Evolutionary conservation across 2,113 vertebrate genomes (phyloP).

Genomic region (Myxocyprinus asiaticus): DNA sequence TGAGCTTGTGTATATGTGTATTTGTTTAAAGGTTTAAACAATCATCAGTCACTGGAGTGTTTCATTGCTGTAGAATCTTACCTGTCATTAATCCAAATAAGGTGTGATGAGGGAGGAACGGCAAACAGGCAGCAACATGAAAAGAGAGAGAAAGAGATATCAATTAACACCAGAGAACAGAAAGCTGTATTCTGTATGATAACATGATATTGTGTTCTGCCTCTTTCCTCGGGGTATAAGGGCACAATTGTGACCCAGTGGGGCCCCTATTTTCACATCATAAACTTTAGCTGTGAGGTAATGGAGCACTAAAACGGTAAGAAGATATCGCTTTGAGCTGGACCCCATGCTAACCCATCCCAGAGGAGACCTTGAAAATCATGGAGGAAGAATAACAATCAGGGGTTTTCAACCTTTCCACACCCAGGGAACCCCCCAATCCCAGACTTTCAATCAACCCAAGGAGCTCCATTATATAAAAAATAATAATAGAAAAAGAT

Average conservation of each 20-base stretch:
- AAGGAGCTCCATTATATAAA: too few relatives aligned
- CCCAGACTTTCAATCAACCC: too few relatives aligned
- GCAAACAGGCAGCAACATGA: slow-evolving; percentile 44
- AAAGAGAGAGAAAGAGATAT: slow-evolving; percentile 42
- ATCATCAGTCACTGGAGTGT: slow-evolving; percentile 7
- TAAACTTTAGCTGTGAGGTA: slow-evolving; percentile 20
- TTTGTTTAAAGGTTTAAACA: slow-evolving; percentile 28
- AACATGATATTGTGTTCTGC: slow-evolving; percentile 32
- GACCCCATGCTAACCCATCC: not conserved
- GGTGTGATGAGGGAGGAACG: slow-evolving; percentile 8
- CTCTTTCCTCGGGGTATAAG: slow-evolving; percentile 25
- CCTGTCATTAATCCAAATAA: slow-evolving; percentile 44
- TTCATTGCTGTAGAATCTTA: slow-evolving; percentile 32
- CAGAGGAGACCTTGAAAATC: too few relatives aligned
- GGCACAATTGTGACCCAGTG: slow-evolving; percentile 7
- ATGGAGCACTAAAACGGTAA: not conserved
- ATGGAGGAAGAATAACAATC: not conserved
- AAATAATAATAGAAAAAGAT: too few relatives aligned
- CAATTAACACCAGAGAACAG: slow-evolving; percentile 27
- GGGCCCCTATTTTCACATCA: slow-evolving; percentile 4
- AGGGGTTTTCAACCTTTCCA: too few relatives aligned
- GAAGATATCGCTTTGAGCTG: slow-evolving; percentile 15
- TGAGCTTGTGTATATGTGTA: not conserved
- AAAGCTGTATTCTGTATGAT: slow-evolving; percentile 19
- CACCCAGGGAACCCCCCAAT: too few relatives aligned